These are phyloP conservation scores for Drosophila yooni DNA, from an alignment of 2,888 invertebrate genomes.

Conservation along the genomic window DNA sequence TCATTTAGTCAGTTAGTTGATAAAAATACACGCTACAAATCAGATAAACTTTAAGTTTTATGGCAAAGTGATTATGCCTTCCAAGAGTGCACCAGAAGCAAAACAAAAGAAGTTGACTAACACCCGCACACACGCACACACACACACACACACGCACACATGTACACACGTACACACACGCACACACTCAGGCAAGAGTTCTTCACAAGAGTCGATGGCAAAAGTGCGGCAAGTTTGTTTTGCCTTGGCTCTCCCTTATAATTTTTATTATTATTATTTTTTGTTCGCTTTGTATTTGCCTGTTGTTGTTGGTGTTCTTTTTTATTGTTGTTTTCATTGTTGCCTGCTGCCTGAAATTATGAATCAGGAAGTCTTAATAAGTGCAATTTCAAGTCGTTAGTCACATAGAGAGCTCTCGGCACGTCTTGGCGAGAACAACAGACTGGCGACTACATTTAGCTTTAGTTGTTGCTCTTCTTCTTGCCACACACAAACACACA, in stretches of 20 bases:
- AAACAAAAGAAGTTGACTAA: slow-evolving; percentile 5
- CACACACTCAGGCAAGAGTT: slow-evolving; percentile 1
- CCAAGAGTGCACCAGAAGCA: neutral
- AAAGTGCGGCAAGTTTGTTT: slow-evolving; percentile 6
- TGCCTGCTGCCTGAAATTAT: slow-evolving; percentile 69
- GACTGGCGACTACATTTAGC: slow-evolving; percentile 12
- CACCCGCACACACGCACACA: neutral
- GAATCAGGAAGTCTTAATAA: slow-evolving; percentile 82
- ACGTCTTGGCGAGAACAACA: slow-evolving; percentile 34
- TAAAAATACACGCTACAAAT: slow-evolving; percentile 1
- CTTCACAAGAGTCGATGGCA: neutral
- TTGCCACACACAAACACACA: slow-evolving; percentile 5
- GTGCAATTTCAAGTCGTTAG: slow-evolving; percentile 80
- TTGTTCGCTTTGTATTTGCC: neutral
- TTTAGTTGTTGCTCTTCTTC: slow-evolving; percentile 13
- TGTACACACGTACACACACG: neutral
- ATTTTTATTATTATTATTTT: slow-evolving; percentile 7
- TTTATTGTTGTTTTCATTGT: slow-evolving; percentile 25
- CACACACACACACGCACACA: neutral
- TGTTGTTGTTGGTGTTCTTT: neutral
- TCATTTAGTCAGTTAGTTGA: neutral
- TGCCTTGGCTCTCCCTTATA: slow-evolving; percentile 28
- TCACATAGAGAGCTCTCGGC: slow-evolving; percentile 51
- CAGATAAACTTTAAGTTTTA: slow-evolving; percentile 7
- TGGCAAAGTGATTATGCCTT: slow-evolving; percentile 11